phyloP scores from a whole-genome alignment of 2,888 invertebrate species.

The Synanthedon andrenaeformis region DNA sequence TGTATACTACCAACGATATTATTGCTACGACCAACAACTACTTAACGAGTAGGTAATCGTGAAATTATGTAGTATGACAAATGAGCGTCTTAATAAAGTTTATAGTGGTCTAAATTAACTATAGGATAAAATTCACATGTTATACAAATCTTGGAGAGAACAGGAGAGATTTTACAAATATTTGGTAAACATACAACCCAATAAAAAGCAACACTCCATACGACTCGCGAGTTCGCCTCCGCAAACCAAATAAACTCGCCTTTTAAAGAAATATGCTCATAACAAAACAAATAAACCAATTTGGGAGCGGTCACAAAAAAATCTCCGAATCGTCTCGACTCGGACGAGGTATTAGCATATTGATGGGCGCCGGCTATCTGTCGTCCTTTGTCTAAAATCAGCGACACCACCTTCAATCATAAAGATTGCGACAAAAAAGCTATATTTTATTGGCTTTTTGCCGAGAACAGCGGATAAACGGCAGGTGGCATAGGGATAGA shows the following conservation, averaged over 20 bases:
- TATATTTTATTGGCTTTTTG: slow-evolving; percentile 52
- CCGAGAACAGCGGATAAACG: slow-evolving; percentile 27
- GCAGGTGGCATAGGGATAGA: slow-evolving; percentile 39
- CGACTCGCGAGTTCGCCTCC: slow-evolving; percentile 35
- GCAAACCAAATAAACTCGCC: slow-evolving; percentile 54
- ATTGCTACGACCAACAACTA: no score
- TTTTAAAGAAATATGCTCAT: slow-evolving; percentile 50
- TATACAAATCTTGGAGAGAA: no score
- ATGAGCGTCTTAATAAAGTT: no score
- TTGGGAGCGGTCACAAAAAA: slow-evolving; percentile 52
- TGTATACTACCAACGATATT: no score
- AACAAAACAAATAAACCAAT: slow-evolving; percentile 68
- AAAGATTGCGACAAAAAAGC: slow-evolving; percentile 49
- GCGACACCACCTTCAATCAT: slow-evolving; percentile 67
- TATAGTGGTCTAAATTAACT: no score
- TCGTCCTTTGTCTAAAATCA: slow-evolving; percentile 65
- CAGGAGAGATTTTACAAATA: no score
- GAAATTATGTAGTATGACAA: no score
- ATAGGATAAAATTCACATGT: no score
- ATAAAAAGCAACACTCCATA: slow-evolving; percentile 20
- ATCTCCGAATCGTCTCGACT: slow-evolving; percentile 33
- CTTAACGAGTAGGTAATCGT: no score
- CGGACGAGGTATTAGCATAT: slow-evolving; percentile 60
- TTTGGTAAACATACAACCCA: not conserved
- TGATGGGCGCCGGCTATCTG: slow-evolving; percentile 59